phyloP scores from a whole-genome alignment of 2,113 vertebrate species.

The Catharus bicknelli region DNA sequence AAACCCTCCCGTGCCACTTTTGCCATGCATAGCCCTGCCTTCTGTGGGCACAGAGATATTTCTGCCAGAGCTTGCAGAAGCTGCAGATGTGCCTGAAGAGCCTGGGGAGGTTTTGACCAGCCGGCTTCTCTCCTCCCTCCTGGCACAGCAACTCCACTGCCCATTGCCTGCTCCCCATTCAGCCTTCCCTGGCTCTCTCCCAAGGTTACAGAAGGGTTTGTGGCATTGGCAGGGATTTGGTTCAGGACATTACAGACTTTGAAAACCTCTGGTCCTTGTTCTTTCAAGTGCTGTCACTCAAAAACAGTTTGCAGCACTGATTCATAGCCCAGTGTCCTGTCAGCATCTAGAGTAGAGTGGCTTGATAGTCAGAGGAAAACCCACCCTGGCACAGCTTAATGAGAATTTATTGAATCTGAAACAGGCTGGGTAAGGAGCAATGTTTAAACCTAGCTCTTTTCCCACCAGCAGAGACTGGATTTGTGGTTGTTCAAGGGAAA shows the following conservation, averaged over 20 bases:
- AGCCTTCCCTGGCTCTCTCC: background rate
- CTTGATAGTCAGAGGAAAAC: background rate
- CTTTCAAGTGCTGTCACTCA: background rate
- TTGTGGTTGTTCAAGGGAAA: conserved; percentile 7
- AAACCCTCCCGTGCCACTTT: background rate
- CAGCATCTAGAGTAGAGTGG: background rate
- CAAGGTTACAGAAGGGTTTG: background rate
- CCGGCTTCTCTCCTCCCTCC: background rate
- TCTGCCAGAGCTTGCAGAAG: background rate
- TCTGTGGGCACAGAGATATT: background rate
- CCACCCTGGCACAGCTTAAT: background rate
- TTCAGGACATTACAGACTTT: background rate
- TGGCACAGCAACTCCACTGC: background rate
- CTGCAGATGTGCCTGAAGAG: background rate
- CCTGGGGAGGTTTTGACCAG: background rate
- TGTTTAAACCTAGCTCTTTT: background rate
- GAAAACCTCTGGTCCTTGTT: background rate
- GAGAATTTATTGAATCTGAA: background rate
- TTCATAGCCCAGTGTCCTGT: background rate
- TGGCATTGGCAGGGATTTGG: background rate
- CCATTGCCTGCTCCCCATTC: background rate
- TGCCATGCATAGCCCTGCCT: background rate
- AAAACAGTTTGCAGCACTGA: background rate
- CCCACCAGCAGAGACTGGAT: background rate
- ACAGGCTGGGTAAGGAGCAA: background rate